Evolutionary conservation across 2,113 vertebrate genomes (phyloP).

Genomic region (Gracilinanus agilis): DNA sequence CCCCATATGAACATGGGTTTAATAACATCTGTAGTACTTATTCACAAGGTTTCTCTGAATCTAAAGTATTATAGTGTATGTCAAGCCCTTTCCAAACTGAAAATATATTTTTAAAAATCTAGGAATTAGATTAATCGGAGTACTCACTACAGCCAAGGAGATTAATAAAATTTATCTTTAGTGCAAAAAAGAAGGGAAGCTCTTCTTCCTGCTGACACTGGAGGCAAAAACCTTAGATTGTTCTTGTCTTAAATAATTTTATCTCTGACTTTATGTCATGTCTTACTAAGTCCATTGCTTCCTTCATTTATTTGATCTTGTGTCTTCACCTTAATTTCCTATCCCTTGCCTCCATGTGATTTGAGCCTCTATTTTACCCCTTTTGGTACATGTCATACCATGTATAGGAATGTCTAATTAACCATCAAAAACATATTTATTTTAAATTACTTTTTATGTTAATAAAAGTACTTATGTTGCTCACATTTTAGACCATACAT

Average conservation of each 20-base stretch:
- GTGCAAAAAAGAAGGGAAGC: neutral
- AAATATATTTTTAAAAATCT: neutral
- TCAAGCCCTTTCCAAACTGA: neutral
- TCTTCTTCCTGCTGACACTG: neutral
- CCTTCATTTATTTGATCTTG: neutral
- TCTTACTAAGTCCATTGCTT: neutral
- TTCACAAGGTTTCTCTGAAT: neutral
- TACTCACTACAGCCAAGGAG: neutral
- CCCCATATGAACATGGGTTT: neutral
- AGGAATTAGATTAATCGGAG: neutral
- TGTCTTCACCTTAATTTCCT: neutral
- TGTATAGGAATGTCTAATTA: neutral
- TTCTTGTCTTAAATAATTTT: neutral
- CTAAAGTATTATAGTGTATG: neutral
- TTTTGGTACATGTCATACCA: neutral
- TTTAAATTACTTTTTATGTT: neutral
- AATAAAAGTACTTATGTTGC: neutral
- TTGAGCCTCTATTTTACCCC: too few relatives aligned
- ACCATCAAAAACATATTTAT: neutral
- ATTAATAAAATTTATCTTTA: neutral
- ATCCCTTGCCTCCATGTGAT: neutral
- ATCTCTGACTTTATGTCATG: neutral
- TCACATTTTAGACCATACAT: neutral
- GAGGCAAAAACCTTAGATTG: neutral
- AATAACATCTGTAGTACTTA: neutral